These are phyloP conservation scores for Tetraneura akinire DNA, from an alignment of 1,140 invertebrate genomes.

Conservation along the genomic window DNA sequence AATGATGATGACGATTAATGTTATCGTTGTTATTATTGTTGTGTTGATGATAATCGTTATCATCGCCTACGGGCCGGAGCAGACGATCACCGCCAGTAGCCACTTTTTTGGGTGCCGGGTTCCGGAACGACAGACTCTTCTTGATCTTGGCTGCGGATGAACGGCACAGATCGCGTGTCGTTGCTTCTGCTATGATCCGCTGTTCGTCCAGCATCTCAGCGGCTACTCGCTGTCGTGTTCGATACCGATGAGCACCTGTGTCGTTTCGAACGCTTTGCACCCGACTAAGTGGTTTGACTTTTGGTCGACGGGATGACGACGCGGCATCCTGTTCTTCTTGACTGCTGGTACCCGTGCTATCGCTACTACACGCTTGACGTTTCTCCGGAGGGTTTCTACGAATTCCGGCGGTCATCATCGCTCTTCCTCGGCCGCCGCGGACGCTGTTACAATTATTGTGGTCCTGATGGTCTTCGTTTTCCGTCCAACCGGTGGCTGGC, in stretches of 20 bases:
- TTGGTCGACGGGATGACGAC: neutral
- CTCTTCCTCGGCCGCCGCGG: neutral
- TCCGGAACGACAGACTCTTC: constrained; percentile 28
- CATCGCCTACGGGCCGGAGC: neutral
- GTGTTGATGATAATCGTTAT: neutral
- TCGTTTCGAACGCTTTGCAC: constrained; percentile 42
- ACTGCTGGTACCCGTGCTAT: constrained; percentile 25
- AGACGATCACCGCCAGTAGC: constrained; percentile 8
- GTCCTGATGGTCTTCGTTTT: neutral
- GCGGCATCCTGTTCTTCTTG: constrained; percentile 36
- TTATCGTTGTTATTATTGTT: constrained; percentile 5
- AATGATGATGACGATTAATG: neutral
- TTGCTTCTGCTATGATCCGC: neutral
- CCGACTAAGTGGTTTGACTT: constrained; percentile 34
- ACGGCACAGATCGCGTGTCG: constrained; percentile 1
- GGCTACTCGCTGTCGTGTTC: constrained; percentile 32
- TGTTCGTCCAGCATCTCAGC: constrained; percentile 37
- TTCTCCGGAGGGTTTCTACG: constrained; percentile 34
- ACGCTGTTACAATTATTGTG: neutral
- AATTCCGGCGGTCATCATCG: neutral
- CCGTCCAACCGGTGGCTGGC: neutral
- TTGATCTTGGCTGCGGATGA: constrained; percentile 38
- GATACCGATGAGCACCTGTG: constrained; percentile 14
- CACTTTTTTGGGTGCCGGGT: constrained; percentile 33
- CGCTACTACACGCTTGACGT: constrained; percentile 34